These are phyloP conservation scores for Yponomeuta evonymella DNA, from an alignment of 2,888 invertebrate genomes.

Conservation along the genomic window DNA sequence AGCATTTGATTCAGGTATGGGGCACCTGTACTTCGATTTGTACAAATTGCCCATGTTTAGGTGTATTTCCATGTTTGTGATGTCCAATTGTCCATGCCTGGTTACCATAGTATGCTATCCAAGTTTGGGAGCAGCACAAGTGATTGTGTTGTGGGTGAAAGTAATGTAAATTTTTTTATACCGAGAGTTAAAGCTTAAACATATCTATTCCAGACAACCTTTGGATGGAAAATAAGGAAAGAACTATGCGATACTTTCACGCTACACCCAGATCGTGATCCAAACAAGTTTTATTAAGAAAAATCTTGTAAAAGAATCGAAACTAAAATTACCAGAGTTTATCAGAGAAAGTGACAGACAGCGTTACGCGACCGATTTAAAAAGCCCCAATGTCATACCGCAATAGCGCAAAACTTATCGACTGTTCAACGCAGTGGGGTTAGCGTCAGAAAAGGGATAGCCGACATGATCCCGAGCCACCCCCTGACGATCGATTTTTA, in stretches of 20 bases:
- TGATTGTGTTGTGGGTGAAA: no score
- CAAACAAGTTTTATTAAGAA: constrained; percentile 17
- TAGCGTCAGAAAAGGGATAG: constrained; percentile 53
- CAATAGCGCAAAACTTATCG: constrained; percentile 52
- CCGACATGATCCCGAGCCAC: constrained; percentile 47
- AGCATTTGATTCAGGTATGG: no score
- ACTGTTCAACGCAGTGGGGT: constrained; percentile 49
- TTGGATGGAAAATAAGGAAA: neutral
- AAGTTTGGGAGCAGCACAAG: no score
- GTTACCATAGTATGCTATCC: no score
- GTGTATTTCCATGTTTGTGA: no score
- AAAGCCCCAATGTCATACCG: constrained; percentile 36
- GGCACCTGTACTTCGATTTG: no score
- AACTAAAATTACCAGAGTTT: constrained; percentile 32
- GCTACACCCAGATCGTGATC: neutral
- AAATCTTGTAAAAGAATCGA: constrained; percentile 22
- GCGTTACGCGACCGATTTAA: constrained; percentile 46
- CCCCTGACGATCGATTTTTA: constrained; percentile 74
- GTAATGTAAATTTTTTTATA: no score
- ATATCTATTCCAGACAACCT: no score
- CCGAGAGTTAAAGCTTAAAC: no score
- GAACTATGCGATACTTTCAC: neutral
- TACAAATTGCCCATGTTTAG: no score
- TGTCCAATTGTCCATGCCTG: no score
- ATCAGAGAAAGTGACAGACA: constrained; percentile 41